A percentile compares a stretch with the other conserved stretches of the same genome.
Evolutionary conservation across 2,888 invertebrate genomes (phyloP).

Genomic region (Andrena fulva): DNA sequence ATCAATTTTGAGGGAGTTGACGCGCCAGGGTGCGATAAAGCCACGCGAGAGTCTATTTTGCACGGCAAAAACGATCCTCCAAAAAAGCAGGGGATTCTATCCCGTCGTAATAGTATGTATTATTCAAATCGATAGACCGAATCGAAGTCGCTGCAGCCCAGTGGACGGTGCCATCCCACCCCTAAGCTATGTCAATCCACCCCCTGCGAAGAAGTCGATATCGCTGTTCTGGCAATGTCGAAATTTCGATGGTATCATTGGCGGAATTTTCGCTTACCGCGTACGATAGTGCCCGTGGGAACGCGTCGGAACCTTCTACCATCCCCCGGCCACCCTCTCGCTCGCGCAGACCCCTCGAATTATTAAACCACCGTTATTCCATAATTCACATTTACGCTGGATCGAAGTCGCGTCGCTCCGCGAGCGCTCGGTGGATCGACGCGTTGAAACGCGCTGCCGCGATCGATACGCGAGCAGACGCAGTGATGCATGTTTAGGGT

Average conservation of each 20-base stretch:
- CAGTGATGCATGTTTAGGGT: no score
- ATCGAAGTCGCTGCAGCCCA: slow-evolving; percentile 55
- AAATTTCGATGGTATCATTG: slow-evolving; percentile 67
- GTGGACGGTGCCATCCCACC: slow-evolving; percentile 36
- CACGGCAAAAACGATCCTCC: slow-evolving; percentile 8
- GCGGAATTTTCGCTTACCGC: slow-evolving; percentile 42
- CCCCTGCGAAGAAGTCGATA: slow-evolving; percentile 55
- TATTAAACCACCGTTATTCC: background rate
- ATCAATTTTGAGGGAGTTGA: slow-evolving; percentile 22
- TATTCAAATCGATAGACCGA: slow-evolving; percentile 67
- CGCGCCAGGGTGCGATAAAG: background rate
- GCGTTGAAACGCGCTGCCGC: background rate
- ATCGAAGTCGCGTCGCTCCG: no score
- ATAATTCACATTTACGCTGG: no score
- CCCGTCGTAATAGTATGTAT: slow-evolving; percentile 68
- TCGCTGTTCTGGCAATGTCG: slow-evolving; percentile 41
- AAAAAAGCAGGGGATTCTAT: slow-evolving; percentile 45
- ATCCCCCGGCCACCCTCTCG: background rate
- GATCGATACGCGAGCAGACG: slow-evolving; percentile 1
- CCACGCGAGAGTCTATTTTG: slow-evolving; percentile 2
- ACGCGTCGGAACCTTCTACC: background rate
- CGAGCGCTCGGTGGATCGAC: no score
- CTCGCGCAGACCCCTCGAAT: background rate
- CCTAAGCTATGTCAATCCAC: slow-evolving; percentile 45
- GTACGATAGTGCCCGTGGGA: slow-evolving; percentile 4